These are phyloP conservation scores for Thalassophryne amazonica DNA, from an alignment of 2,797 vertebrate genomes.

Conservation along the genomic window DNA sequence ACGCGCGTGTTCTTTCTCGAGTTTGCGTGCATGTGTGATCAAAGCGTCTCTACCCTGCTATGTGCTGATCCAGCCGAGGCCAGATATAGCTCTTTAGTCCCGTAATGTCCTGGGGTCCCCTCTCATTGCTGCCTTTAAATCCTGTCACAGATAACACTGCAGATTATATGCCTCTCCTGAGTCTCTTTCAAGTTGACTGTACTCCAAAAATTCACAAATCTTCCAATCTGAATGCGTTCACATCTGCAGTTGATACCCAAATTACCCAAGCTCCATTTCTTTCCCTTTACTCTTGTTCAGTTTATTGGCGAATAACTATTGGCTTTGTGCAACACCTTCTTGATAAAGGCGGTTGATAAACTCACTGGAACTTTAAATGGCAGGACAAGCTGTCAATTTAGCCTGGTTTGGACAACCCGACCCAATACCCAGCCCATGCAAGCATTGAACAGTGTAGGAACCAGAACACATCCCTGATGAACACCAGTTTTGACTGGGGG, in stretches of 20 bases:
- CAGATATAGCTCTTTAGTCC: conserved; percentile 50
- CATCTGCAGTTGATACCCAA: conserved; percentile 9
- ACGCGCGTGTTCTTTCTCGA: not conserved
- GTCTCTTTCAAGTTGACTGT: conserved; percentile 55
- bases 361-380: too few species aligned
- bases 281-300: conserved; percentile 18
- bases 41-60: conserved; percentile 31
- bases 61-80: conserved; percentile 44
- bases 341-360: too few species aligned
- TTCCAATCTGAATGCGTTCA: conserved; percentile 34
- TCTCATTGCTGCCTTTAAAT: conserved; percentile 57
- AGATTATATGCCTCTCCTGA: conserved; percentile 57
- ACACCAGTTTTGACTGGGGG: too few species aligned
- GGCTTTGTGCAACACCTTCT: not conserved
- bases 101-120: conserved; percentile 50
- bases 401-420: too few species aligned
- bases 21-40: conserved; percentile 30
- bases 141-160: conserved; percentile 61
- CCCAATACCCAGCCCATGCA: too few species aligned
- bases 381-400: too few species aligned
- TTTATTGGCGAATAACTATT: not conserved
- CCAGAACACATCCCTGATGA: too few species aligned
- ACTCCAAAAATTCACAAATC: conserved; percentile 47
- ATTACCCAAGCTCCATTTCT: conserved; percentile 14
- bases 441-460: too few species aligned